Evolutionary conservation across 2,888 invertebrate genomes (phyloP).

Genomic region (Exephanes ischioxanthus): DNA sequence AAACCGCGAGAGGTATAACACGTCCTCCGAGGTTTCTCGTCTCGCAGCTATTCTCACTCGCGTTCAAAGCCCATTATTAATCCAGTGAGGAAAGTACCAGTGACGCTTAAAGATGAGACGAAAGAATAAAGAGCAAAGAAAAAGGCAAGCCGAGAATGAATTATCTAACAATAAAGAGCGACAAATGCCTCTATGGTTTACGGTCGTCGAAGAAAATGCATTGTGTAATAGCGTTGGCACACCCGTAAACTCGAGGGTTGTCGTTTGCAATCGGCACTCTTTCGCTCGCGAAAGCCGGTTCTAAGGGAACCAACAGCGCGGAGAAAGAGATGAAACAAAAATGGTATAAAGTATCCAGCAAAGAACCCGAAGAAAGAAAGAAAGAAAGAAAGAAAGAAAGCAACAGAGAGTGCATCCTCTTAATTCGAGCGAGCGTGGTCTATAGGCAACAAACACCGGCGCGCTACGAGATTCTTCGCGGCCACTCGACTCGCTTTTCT

Average conservation of each 20-base stretch:
- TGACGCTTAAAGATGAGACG: constrained; percentile 3
- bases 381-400: constrained; percentile 4
- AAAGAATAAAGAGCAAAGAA: constrained; percentile 20
- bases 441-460: not conserved
- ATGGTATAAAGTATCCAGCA: constrained; percentile 19
- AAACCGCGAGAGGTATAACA: not conserved
- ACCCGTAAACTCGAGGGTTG: constrained; percentile 38
- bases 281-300: constrained; percentile 14
- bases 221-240: constrained; percentile 35
- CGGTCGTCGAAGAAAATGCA: constrained; percentile 17
- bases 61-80: constrained; percentile 7
- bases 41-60: not conserved
- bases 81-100: constrained; percentile 1
- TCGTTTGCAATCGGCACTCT: constrained; percentile 56
- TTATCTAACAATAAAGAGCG: constrained; percentile 68
- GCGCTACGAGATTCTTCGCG: constrained; percentile 73
- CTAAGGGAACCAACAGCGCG: constrained; percentile 37
- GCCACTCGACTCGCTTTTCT: constrained; percentile 79
- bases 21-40: not conserved
- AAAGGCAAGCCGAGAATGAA: constrained; percentile 31
- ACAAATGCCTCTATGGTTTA: constrained; percentile 63
- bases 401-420: constrained; percentile 37
- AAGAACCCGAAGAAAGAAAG: constrained; percentile 20
- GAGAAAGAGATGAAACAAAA: constrained; percentile 22
- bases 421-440: constrained; percentile 39